Percentiles rank a stretch among this genome's conserved stretches.
Evolutionary conservation across 1,140 invertebrate genomes (phyloP).

Genomic region (Listronotus bonariensis): DNA sequence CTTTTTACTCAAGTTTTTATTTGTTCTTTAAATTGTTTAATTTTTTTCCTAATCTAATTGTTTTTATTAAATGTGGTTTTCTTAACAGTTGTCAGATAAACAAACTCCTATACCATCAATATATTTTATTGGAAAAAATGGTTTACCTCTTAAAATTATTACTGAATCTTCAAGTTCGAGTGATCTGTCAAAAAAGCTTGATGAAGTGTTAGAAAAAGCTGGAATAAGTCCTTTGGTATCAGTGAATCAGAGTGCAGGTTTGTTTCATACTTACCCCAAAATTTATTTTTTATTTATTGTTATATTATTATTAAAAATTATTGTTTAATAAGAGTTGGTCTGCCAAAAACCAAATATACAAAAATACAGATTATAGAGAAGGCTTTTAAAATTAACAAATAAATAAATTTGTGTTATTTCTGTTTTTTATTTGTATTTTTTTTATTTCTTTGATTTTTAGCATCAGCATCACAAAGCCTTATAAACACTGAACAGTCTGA

Average conservation of each 20-base stretch:
- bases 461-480: conserved; percentile 27
- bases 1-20: too few species aligned
- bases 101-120: conserved; percentile 79
- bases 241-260: conserved; percentile 27
- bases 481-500: conserved; percentile 31
- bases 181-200: conserved; percentile 61
- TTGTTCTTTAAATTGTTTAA: too few species aligned
- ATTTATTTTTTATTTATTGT: not conserved
- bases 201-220: conserved; percentile 56
- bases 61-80: conserved; percentile 29
- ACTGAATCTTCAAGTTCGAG: conserved; percentile 61
- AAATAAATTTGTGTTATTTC: too few species aligned
- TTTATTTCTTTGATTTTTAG: conserved; percentile 19
- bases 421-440: too few species aligned
- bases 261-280: conserved; percentile 7
- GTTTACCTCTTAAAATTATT: conserved; percentile 75
- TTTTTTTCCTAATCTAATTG: too few species aligned
- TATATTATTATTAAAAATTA: too few species aligned
- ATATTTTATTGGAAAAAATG: conserved; percentile 84
- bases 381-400: too few species aligned
- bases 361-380: too few species aligned
- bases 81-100: conserved; percentile 66
- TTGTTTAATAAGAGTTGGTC: too few species aligned
- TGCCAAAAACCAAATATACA: too few species aligned
- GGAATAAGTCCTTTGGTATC: conserved; percentile 40